Percentiles rank a stretch among this genome's conserved stretches.
phyloP scores from a whole-genome alignment of 2,888 invertebrate species.

The Diogma glabrata region DNA sequence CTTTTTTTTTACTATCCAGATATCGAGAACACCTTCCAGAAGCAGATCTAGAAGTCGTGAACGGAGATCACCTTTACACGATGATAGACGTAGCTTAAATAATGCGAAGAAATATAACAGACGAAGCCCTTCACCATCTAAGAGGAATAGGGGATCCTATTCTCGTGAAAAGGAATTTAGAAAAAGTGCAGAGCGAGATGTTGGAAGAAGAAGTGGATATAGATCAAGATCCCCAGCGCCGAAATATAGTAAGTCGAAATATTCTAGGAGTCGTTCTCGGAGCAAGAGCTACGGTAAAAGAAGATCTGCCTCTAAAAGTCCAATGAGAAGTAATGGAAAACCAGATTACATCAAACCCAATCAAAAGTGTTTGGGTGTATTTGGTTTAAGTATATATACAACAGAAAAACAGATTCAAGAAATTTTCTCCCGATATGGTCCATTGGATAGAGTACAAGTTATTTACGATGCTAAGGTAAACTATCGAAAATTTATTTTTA shows the following conservation, averaged over 20 bases:
- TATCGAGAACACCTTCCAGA: neutral
- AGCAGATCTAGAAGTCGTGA: neutral
- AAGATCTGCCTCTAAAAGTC: slow-evolving; percentile 60
- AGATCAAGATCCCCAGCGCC: neutral
- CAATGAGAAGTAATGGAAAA: slow-evolving; percentile 35
- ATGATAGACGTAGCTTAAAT: too few relatives aligned
- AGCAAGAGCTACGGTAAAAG: slow-evolving; percentile 47
- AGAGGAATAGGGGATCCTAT: too few relatives aligned
- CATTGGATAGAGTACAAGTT: slow-evolving; percentile 84
- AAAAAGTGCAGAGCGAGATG: too few relatives aligned
- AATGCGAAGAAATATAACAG: too few relatives aligned
- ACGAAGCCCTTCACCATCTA: neutral
- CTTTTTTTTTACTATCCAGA: too few relatives aligned
- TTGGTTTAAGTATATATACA: slow-evolving; percentile 87
- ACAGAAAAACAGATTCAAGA: slow-evolving; percentile 85
- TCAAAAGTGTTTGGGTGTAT: slow-evolving; percentile 71
- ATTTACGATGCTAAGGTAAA: slow-evolving; percentile 83
- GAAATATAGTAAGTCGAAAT: neutral
- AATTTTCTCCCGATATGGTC: slow-evolving; percentile 86
- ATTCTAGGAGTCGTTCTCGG: slow-evolving; percentile 36
- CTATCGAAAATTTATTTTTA: neutral
- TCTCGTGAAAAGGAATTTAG: too few relatives aligned
- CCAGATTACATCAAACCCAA: neutral
- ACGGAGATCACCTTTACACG: too few relatives aligned
- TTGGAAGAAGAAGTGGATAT: neutral